Base-by-base conservation (phyloP, 2,797 vertebrate genomes). In the Chanos chanos region DNA sequence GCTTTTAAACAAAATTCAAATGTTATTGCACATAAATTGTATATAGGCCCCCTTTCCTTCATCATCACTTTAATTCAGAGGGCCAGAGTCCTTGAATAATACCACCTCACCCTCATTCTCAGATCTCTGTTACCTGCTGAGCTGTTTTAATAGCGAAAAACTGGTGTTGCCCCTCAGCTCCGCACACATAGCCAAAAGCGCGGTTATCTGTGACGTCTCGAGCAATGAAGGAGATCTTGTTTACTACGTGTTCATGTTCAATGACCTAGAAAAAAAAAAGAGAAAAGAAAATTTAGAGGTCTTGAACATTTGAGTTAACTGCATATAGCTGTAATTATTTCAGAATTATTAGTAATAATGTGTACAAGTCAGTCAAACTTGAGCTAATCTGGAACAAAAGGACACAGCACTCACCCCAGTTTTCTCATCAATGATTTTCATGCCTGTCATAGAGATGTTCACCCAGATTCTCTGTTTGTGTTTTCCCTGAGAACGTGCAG, bases 191-290 rank as follows among this genome's bases (percentile, higher is more conserved):
- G 27, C 97, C 97, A 66, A 99, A 99, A 0, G 95, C 95, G 47
- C 97, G 78, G 77, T 94, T 98, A 66, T 99, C 97, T 0, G 97
- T 98, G 41, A 99, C 93, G 64, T 99, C 96, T 28, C 94, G 92
- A 74, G 97, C 97, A 64, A 99, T 99, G 79, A 99, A 99, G 64
- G 96, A 98, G 79, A 99, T 94, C 82, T 92, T 99, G 77, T 94
- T 97, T 66, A 99, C 95, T 9, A 82, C 76, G 54, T 98, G 95
- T 60, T 99, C 97, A 2, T 99, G 93, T 27, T 99, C 96, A 39
- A 98, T 98, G 55, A 96, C 94, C 96, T 99, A 73, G 12, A 27
- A 21, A 5, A 45, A 0, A 22, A n/a, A 45, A 3, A 24, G 5
- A n/a, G 5, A 7, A 16, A 28, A 4, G 15, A 9, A 48, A n/a